These are phyloP conservation scores for Alaudala cheleensis DNA, from an alignment of 2,113 vertebrate genomes.

Conservation along the genomic window DNA sequence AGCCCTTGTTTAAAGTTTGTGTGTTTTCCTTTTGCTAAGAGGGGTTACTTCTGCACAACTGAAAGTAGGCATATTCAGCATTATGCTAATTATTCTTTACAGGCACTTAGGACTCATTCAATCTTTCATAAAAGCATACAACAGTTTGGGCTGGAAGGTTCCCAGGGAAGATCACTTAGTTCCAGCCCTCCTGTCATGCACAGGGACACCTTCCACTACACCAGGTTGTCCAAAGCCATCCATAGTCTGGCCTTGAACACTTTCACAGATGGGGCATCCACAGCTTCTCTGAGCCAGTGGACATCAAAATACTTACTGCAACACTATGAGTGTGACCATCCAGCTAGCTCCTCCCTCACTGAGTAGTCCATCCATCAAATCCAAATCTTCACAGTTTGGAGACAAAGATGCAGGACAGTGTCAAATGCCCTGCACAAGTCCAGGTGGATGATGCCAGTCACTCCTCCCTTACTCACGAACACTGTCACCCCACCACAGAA, in stretches of 20 bases:
- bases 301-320: not conserved
- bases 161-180: not conserved
- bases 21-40: not conserved
- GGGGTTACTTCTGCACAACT: not conserved
- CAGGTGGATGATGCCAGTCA: too few relatives aligned
- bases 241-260: not conserved
- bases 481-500: not conserved
- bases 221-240: not conserved
- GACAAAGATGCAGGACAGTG: not conserved
- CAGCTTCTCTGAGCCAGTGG: not conserved
- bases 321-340: not conserved
- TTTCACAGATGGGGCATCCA: not conserved
- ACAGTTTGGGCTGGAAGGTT: not conserved
- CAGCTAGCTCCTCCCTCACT: not conserved
- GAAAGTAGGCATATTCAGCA: not conserved
- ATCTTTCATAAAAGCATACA: not conserved
- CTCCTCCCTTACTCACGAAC: not conserved
- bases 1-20: not conserved
- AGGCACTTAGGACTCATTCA: not conserved
- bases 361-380: not conserved
- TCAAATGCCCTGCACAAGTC: not conserved
- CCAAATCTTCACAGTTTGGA: not conserved
- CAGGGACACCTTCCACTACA: not conserved
- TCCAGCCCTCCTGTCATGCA: not conserved
- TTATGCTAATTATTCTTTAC: not conserved